Conservation (phyloP, 2,797 vertebrate genomes). For the Enteromius fasciolatus region DNA sequence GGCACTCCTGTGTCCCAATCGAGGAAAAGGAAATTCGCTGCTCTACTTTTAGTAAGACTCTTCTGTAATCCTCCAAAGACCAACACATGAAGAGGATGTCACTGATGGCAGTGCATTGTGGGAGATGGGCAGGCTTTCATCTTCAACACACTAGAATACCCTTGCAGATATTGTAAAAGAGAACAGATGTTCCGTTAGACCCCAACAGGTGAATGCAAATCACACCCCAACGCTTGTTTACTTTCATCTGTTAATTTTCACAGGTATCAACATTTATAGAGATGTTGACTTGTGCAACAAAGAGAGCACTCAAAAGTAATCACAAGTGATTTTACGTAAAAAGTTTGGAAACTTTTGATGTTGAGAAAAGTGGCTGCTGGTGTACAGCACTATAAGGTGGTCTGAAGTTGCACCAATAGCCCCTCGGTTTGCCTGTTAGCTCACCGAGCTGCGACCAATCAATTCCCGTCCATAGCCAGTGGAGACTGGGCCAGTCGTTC, state of each 20-base stretch:
- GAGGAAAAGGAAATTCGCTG: slow-evolving; percentile 13
- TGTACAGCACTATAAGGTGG: slow-evolving; percentile 9
- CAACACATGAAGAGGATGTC: slow-evolving; percentile 37
- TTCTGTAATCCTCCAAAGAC: slow-evolving; percentile 45
- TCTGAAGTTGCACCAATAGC: slow-evolving; percentile 39
- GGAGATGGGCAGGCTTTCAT: slow-evolving; percentile 66
- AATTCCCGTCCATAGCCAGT: slow-evolving; percentile 43
- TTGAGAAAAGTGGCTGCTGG: background rate
- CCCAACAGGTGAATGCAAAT: slow-evolving; percentile 50
- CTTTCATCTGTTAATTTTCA: slow-evolving; percentile 64
- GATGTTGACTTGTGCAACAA: slow-evolving; percentile 64
- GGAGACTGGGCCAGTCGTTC: slow-evolving; percentile 48
- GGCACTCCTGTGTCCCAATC: background rate
- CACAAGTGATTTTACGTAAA: slow-evolving; percentile 45
- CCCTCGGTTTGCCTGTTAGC: slow-evolving; percentile 39
- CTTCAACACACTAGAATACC: slow-evolving; percentile 64
- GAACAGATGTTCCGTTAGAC: slow-evolving; percentile 70
- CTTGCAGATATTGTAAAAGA: slow-evolving; percentile 67
- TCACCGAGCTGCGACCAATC: slow-evolving; percentile 48
- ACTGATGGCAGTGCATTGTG: slow-evolving; percentile 54
- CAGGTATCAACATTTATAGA: slow-evolving; percentile 36
- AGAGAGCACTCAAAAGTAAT: slow-evolving; percentile 67
- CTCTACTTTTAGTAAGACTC: slow-evolving; percentile 27
- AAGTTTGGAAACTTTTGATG: slow-evolving; percentile 1
- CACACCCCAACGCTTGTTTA: slow-evolving; percentile 61